Percentiles rank a stretch among this genome's conserved stretches.
Conservation (phyloP, 2,797 vertebrate species). For the Micropoecilia bifurca region DNA sequence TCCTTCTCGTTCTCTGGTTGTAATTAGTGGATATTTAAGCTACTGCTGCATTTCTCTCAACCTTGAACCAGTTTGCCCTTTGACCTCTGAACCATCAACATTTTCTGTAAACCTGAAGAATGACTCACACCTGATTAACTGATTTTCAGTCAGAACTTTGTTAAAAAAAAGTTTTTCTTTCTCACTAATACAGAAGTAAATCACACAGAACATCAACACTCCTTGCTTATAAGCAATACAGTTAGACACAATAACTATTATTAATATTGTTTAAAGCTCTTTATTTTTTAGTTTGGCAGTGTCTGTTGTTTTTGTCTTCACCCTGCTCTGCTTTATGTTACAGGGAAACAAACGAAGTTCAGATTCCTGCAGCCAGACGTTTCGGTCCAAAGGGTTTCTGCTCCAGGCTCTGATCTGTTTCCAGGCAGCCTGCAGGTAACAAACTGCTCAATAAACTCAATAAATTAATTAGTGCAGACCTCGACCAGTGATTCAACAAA, state of each 20-base stretch:
- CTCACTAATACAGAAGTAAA: not conserved
- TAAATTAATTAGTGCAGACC: not conserved
- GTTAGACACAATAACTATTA: not conserved
- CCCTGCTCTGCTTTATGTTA: conserved; percentile 1
- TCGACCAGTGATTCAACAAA: not conserved
- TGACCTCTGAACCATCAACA: not conserved
- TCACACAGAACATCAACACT: not conserved
- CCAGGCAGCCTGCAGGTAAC: conserved; percentile 91
- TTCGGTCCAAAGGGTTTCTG: conserved; percentile 80
- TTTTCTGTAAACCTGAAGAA: not conserved
- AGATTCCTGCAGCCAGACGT: conserved; percentile 47
- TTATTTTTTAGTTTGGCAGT: not conserved
- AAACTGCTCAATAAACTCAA: conserved; percentile 6
- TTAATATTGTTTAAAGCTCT: not conserved
- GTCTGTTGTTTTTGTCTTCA: not conserved
- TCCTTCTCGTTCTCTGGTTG: not conserved
- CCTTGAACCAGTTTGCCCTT: not conserved
- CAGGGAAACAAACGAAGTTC: conserved; percentile 62
- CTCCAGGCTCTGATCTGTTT: conserved; percentile 85
- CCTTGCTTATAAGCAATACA: not conserved
- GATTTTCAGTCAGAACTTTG: not conserved
- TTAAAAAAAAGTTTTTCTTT: not conserved
- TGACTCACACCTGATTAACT: not conserved
- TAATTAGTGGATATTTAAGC: not conserved
- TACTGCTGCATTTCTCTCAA: not conserved